Evolutionary conservation across 2,888 invertebrate species (phyloP).

Genomic region (Ennomos quercinarius): DNA sequence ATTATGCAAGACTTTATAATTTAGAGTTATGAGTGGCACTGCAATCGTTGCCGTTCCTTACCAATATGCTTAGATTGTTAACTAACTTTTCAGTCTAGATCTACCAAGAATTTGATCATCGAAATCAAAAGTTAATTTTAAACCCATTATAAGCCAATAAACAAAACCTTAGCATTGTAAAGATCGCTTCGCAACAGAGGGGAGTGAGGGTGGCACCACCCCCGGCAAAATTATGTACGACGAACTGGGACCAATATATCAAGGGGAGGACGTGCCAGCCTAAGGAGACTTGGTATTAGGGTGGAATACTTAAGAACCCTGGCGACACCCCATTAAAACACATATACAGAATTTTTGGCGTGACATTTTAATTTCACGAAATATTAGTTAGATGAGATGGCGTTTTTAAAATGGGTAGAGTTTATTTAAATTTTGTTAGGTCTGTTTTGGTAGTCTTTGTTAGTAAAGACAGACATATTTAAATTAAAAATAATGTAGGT

Average conservation of each 20-base stretch:
- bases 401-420: conserved; percentile 47
- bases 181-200: conserved; percentile 68
- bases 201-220: conserved; percentile 68
- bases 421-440: conserved; percentile 33
- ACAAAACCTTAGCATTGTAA: conserved; percentile 82
- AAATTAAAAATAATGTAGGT: no score
- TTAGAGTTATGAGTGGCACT: no score
- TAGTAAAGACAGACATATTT: no score
- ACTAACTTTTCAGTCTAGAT: no score
- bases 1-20: no score
- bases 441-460: conserved; percentile 20
- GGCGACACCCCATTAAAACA: conserved; percentile 85
- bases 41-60: no score
- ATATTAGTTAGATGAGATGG: conserved; percentile 57
- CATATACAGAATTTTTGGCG: conserved; percentile 82
- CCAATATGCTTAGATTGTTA: no score
- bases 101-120: not conserved
- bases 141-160: conserved; percentile 78
- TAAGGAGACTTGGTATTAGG: conserved; percentile 85
- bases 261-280: conserved; percentile 85
- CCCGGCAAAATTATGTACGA: conserved; percentile 85
- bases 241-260: conserved; percentile 86
- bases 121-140: conserved; percentile 41
- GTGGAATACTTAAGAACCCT: conserved; percentile 84
- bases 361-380: conserved; percentile 80